These are phyloP conservation scores for Phrynosoma platyrhinos DNA, from an alignment of 2,113 vertebrate species.

Conservation along the genomic window DNA sequence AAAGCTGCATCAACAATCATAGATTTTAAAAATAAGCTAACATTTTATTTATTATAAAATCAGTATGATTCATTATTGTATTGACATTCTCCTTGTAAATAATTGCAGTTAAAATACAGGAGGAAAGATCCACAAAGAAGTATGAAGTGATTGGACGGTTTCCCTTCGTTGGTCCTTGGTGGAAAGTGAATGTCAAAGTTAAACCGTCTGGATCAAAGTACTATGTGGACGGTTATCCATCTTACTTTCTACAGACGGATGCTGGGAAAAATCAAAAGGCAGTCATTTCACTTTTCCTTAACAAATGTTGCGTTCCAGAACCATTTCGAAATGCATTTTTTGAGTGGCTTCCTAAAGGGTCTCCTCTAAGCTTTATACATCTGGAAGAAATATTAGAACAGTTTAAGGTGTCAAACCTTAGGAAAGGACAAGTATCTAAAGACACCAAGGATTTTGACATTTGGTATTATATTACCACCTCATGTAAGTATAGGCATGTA, in stretches of 20 bases:
- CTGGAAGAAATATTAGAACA: conserved; percentile 61
- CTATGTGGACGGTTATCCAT: conserved; percentile 74
- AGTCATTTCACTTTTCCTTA: conserved; percentile 81
- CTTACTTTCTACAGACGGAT: conserved; percentile 78
- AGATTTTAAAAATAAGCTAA: not conserved
- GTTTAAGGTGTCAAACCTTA: conserved; percentile 47
- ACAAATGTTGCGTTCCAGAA: conserved; percentile 50
- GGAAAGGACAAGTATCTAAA: not conserved
- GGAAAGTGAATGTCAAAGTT: conserved; percentile 77
- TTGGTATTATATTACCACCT: conserved; percentile 41
- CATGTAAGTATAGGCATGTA: conserved; percentile 69
- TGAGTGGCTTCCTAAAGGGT: conserved; percentile 65
- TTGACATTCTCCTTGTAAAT: conserved; percentile 38
- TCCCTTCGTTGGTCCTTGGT: conserved; percentile 81
- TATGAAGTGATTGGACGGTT: conserved; percentile 78
- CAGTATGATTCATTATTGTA: not conserved
- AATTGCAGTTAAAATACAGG: conserved; percentile 76
- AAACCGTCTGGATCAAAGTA: conserved; percentile 43
- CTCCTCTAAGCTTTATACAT: conserved; percentile 69
- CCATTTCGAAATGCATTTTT: conserved; percentile 61
- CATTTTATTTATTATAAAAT: not conserved
- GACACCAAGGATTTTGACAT: conserved; percentile 29
- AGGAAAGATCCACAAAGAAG: conserved; percentile 54
- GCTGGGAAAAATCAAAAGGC: conserved; percentile 55
- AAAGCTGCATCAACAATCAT: not conserved